These are phyloP conservation scores for Drosophila miranda DNA, from an alignment of 1,140 invertebrate genomes.

Conservation along the genomic window DNA sequence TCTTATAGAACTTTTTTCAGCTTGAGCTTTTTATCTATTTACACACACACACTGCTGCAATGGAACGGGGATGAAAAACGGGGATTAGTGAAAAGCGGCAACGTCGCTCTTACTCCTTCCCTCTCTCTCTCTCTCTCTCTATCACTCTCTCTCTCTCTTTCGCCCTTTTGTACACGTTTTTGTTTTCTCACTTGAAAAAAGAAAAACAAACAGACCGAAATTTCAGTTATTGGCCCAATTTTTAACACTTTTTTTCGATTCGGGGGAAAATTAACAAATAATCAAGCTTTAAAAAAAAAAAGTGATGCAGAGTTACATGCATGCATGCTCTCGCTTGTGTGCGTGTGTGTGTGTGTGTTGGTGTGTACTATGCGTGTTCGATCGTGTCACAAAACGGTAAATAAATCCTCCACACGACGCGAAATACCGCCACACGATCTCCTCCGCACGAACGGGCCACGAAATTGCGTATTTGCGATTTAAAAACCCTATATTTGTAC, in stretches of 20 bases:
- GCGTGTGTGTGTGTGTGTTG: slow-evolving; percentile 3
- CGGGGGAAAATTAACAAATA: neutral
- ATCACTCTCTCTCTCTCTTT: too few relatives aligned
- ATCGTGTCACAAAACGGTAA: too few relatives aligned
- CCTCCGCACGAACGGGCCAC: too few relatives aligned
- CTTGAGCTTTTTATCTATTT: slow-evolving; percentile 43
- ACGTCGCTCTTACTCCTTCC: slow-evolving; percentile 12
- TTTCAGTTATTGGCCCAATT: neutral
- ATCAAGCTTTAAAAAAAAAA: slow-evolving; percentile 6
- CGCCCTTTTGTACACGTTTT: neutral
- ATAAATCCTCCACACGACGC: too few relatives aligned
- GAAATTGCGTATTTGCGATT: too few relatives aligned
- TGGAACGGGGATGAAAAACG: too few relatives aligned
- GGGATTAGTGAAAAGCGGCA: slow-evolving; percentile 28
- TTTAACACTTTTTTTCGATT: neutral
- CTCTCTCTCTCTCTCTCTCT: neutral
- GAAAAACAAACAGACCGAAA: neutral
- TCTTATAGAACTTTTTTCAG: slow-evolving; percentile 4
- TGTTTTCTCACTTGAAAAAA: slow-evolving; percentile 1
- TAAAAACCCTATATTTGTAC: neutral
- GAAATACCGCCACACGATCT: too few relatives aligned
- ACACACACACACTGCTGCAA: slow-evolving; percentile 53
- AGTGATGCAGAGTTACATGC: neutral
- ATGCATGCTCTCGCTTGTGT: too few relatives aligned
- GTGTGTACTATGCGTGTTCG: neutral